Base-by-base conservation (phyloP, 2,113 vertebrate species). In the Charadrius vociferus region DNA sequence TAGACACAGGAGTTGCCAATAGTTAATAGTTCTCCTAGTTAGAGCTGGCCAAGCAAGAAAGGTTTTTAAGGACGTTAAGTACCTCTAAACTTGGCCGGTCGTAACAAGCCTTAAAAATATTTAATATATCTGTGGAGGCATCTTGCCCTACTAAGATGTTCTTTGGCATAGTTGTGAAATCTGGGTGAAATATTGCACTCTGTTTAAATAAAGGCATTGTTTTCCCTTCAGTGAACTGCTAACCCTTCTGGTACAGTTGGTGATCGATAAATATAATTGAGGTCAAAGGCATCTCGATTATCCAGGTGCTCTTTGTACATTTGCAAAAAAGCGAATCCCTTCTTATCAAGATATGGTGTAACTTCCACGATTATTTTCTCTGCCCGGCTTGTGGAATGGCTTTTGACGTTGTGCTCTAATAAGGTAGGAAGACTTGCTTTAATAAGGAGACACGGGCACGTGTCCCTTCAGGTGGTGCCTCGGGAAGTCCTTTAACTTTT, bases 311-410 rank as follows among this genome's bases (percentile, higher is more conserved):
- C 75, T 45, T 52, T 36, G 47, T 45, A 32, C 58, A 37, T 30
- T 39, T 43, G 27, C 19, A 7, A 24, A 52, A 26, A 53, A 29
- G 16, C 0, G 1, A 15, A 20, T n/a, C 56, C 11, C 21, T 37
- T 34, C 22, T 47, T 24, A 7, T 20, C 8, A 1, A 9, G 78
- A 24, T 4, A 2, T 4, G 16, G 17, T 1, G 1, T 27, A 11
- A 36, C 47, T 81, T 22, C 37, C 7, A 2, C 0, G 0, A 3
- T 3, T 41, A 2, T 20, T 47, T 17, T 67, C 7, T 34, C 47
- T 17, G 22, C 70, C 63, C 6, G 2, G n/a, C 32, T 27, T 17
- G 49, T 3, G 50, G 62, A 14, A 18, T 7, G 29, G 47, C 67
- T 70, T 56, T n/a, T 63, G 78, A 7, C 41, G 6, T 5, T 14